phyloP scores from a whole-genome alignment of 2,113 vertebrate genomes.

The Sakesphorus luctuosus region DNA sequence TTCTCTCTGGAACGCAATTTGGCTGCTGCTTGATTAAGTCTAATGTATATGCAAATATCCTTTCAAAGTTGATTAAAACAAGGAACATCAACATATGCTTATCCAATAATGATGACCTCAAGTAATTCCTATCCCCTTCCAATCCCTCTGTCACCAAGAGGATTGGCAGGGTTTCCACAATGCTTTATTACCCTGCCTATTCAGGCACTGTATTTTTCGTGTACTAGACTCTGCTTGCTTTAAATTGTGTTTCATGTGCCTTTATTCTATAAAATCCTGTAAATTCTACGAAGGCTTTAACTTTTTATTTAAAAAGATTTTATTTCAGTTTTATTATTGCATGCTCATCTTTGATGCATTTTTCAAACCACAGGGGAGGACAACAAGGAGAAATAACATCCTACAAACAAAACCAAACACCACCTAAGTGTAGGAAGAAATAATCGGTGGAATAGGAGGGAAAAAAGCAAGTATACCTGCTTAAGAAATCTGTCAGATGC shows the following conservation, averaged over 20 bases:
- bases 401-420: not conserved
- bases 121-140: not conserved
- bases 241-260: not conserved
- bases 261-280: not conserved
- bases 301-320: not conserved
- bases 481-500: conserved; percentile 88
- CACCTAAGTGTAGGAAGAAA: not conserved
- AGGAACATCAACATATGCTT: not conserved
- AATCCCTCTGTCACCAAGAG: not conserved
- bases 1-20: not conserved
- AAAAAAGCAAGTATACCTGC: conserved; percentile 74
- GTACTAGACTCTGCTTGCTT: not conserved
- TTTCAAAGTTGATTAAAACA: conserved; percentile 16
- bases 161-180: not conserved
- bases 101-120: not conserved
- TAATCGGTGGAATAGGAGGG: not conserved
- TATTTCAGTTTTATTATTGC: not conserved
- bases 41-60: not conserved
- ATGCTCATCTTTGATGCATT: not conserved
- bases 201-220: not conserved
- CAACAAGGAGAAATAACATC: not conserved
- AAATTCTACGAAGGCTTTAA: not conserved
- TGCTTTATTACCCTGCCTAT: not conserved
- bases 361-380: not conserved
- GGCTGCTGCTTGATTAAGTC: not conserved